Evolutionary conservation across 2,888 invertebrate species (phyloP), one percentile per base, ranked within the genome.

Genomic region (Drymonia ruficornis): DNA sequence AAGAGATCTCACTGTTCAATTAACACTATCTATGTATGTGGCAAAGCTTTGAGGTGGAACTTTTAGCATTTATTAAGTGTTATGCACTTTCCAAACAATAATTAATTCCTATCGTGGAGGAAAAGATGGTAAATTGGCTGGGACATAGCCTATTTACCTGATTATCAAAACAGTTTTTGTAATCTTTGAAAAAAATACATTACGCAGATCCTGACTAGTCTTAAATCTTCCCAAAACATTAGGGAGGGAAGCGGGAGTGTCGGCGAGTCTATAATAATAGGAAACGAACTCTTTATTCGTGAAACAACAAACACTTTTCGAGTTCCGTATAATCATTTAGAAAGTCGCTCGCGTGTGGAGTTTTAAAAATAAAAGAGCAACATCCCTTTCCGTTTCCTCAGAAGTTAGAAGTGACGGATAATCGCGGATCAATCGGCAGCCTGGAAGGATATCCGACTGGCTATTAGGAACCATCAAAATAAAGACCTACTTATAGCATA

Each of bases 331-430:
- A 69, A 72, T 65, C 69, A 69, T 70, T 74, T 67, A 63, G 69
- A 67, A 73, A 71, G 65, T 68, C 67, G 65, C 68, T 72, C 65
- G 59, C 55, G 52, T 61, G 55, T 67, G 59, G 65, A 61, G 72
- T 67, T 73, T 74, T 64, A 78, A 82, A 83, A 82, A 59, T 65
- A 79, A 76, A 77, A 70, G 61, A 67, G 65, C 70, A 80, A 80
- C 83, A 80, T 84, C 81, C 81, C 67, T 79, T 84, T 86, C 85
- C 85, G 83, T 73, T 81, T 81, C 76, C 77, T 72, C 55, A 55
- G 60, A 62, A 62, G 61, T 59, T 66, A 31, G 49, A 63, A 56
- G 55, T 67, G 67, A 74, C 75, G 75, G 78, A 75, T 76, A 73
- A 79, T 83, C 61, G 73, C 74, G 56, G 74, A 81, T 85, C 83